Percentiles rank a stretch among this genome's conserved stretches.
phyloP scores from a whole-genome alignment of 2,888 invertebrate genomes.

The Andrena marginata region DNA sequence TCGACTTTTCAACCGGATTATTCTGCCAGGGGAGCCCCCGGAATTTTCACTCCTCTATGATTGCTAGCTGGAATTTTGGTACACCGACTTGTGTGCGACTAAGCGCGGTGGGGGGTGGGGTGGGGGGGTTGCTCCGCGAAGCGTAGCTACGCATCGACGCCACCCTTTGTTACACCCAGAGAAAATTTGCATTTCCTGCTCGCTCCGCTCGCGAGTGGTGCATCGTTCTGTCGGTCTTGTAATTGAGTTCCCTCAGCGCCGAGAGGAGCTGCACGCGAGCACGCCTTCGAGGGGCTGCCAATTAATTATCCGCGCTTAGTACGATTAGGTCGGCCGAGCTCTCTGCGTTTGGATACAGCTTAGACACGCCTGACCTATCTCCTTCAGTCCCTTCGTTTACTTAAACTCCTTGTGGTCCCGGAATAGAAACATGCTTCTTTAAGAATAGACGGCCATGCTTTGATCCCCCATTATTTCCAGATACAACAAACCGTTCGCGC shows the following conservation, averaged over 20 bases:
- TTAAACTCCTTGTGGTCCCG: too few relatives aligned
- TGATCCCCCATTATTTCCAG: too few relatives aligned
- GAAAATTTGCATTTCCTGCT: background rate
- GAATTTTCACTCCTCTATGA: too few relatives aligned
- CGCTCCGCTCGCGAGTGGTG: background rate
- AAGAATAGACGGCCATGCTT: too few relatives aligned
- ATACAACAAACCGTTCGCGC: too few relatives aligned
- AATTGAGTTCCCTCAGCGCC: constrained; percentile 29
- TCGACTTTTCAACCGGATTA: too few relatives aligned
- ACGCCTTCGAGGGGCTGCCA: constrained; percentile 4
- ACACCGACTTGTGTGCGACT: background rate
- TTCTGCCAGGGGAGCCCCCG: too few relatives aligned
- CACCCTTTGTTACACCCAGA: background rate
- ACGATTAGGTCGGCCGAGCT: background rate
- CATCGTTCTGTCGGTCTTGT: constrained; percentile 6
- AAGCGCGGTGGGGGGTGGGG: background rate
- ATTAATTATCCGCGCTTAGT: constrained; percentile 21
- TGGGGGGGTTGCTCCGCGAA: background rate
- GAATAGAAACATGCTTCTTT: too few relatives aligned
- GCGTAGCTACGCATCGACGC: background rate
- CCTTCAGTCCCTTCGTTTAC: background rate
- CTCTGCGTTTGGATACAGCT: background rate
- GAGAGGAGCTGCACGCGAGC: background rate
- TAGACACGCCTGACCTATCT: background rate
- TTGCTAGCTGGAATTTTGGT: too few relatives aligned